Evolutionary conservation across 2,888 invertebrate genomes (phyloP).

Genomic region (Synanthedon myopaeformis): DNA sequence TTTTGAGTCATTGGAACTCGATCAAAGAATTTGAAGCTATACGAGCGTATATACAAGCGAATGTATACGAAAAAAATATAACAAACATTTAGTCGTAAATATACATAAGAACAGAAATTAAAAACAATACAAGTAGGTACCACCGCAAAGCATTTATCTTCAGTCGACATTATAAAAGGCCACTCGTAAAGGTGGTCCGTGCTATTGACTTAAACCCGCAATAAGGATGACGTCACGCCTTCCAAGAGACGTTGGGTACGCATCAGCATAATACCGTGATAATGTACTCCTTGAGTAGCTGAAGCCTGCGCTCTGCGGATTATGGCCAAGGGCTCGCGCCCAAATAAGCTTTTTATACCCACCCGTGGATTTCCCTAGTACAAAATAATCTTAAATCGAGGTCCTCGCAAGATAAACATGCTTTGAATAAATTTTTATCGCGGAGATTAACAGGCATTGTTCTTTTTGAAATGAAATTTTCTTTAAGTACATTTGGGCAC

Average conservation of each 20-base stretch:
- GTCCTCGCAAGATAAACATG: neutral
- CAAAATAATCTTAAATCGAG: slow-evolving; percentile 26
- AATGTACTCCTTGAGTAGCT: slow-evolving; percentile 57
- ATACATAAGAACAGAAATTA: too few relatives aligned
- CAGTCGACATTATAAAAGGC: neutral
- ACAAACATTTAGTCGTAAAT: too few relatives aligned
- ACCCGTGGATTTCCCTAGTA: slow-evolving; percentile 29
- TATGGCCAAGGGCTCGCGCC: slow-evolving; percentile 41
- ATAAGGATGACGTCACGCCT: slow-evolving; percentile 35
- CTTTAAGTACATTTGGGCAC: too few relatives aligned
- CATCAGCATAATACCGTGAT: slow-evolving; percentile 64
- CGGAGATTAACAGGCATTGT: neutral
- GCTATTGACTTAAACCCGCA: slow-evolving; percentile 18
- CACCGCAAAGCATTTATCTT: too few relatives aligned
- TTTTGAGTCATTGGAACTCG: too few relatives aligned
- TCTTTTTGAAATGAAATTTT: too few relatives aligned
- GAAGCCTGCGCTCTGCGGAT: slow-evolving; percentile 51
- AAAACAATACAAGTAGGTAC: too few relatives aligned
- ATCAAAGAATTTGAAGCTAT: too few relatives aligned
- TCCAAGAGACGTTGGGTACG: slow-evolving; percentile 31
- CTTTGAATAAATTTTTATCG: neutral
- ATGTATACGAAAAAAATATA: too few relatives aligned
- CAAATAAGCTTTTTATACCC: slow-evolving; percentile 48
- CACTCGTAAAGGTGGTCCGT: neutral
- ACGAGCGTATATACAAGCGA: too few relatives aligned